Evolutionary conservation across 2,797 vertebrate genomes (phyloP), one percentile per base, ranked within the genome.

Genomic region (Novumbra hubbsi): DNA sequence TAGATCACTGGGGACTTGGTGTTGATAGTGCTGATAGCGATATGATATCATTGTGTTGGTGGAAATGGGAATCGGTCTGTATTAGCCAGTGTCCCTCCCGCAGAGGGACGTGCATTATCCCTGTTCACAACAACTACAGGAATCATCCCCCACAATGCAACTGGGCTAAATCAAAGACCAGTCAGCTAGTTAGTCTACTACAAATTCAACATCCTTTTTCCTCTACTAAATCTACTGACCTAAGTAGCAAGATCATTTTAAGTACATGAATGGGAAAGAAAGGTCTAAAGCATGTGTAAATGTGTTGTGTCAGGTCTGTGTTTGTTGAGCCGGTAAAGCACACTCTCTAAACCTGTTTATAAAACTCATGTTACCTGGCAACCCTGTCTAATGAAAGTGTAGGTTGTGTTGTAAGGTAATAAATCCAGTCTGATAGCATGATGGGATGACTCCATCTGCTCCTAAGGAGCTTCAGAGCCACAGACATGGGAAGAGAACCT

Each of bases 391-490:
- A 87, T 89, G 78, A 85, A 85, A 85, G 30, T 68, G 65, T 72
- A 76, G 71, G 77, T 78, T 81, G 78, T 68, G 78, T 79, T 81
- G 78, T 68, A 71, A 82, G 66, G 84, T 78, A 79, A 91, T 88
- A 88, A 85, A 88, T 88, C 79, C 77, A 69, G 81, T 72, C 82
- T 85, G 88, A 91, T 86, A 84, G 88, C 80, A 24, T 48, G 73
- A 85, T 74, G 75, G 77, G 75, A 15, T 62, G 52, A 63, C 74
- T 73, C 87, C 84, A 92, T 90, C 89, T 91, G 88, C 81, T 87
- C 80, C 80, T 73, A 76, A 81, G 83, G 78, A 64, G 68, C 70
- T 78, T 73, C 71, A 87, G 75, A 81, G 38, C 15, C 50, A 27
- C 81, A 87, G 83, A 84, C 89, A 81, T 76, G 77, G 84, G 80